Percentiles rank a stretch among this genome's conserved stretches.
Conservation (phyloP, 2,888 invertebrate species). For the Troides helena region DNA sequence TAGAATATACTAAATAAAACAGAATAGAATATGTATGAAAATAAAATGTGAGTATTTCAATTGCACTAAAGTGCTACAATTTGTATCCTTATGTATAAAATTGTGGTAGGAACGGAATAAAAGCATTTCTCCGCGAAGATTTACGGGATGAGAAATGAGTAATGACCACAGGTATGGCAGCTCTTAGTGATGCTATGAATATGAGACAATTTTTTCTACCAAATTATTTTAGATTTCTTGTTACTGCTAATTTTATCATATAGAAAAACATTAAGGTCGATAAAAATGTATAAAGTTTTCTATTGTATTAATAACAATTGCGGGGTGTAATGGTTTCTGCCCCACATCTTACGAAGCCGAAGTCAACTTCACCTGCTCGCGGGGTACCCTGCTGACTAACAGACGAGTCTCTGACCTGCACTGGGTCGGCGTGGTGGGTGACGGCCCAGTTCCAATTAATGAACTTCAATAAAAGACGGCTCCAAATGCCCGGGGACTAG, state of each 20-base stretch:
- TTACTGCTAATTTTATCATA: neutral
- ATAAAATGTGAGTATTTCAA: conserved; percentile 7
- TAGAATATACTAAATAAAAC: neutral
- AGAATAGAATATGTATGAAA: neutral
- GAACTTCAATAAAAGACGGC: too few species aligned
- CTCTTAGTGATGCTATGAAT: conserved; percentile 23
- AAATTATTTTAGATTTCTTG: conserved; percentile 9
- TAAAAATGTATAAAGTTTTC: neutral
- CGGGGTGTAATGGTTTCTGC: too few species aligned
- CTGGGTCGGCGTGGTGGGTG: too few species aligned
- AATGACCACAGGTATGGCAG: conserved; percentile 28
- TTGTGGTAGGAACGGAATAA: conserved; percentile 26
- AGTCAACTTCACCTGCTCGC: too few species aligned
- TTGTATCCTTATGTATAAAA: conserved; percentile 27
- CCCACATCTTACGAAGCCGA: too few species aligned
- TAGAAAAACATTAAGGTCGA: neutral
- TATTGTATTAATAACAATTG: neutral
- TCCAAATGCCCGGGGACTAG: too few species aligned
- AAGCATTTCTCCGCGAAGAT: conserved; percentile 29
- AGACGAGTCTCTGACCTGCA: too few species aligned
- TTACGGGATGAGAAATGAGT: conserved; percentile 29
- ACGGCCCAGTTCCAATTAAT: too few species aligned
- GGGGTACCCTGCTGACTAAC: too few species aligned
- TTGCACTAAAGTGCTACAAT: conserved; percentile 13
- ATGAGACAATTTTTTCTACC: conserved; percentile 17